Base-by-base conservation (phyloP, 2,113 vertebrate species). In the Diadophis punctatus region DNA sequence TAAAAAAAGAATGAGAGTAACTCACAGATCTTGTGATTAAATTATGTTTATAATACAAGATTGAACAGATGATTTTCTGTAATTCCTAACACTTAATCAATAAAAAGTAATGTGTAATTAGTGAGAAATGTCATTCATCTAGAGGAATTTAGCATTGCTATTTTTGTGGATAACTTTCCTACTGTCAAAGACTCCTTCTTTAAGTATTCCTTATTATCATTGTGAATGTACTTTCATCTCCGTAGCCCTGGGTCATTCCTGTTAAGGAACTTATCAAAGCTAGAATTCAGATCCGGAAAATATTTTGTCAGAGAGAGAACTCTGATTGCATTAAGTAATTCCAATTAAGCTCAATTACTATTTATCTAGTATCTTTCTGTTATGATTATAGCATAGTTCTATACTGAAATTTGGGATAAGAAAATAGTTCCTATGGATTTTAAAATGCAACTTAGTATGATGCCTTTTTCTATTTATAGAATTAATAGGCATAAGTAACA, bases 71-170 rank as follows among this genome's bases (percentile, higher is more conserved):
- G 1, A 95, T 39, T 95, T 96, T 93, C 80, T 94, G 51, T 95
- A 96, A 94, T 93, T 96, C 92, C 93, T 93, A 96, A 80, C 93
- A 94, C 55, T 95, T 96, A 96, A 91, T 95, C 95, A 95, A 93
- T 94, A 86, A 93, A 94, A 92, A 93, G 12, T 48, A 93, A 60
- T 88, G 91, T 95, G 51, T 93, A 91, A 96, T 97, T 96, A 95
- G 48, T 94, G 91, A 90, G 90, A 93, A 94, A 92, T 94, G 90
- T 93, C 94, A 95, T 49, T 96, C 87, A 63, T 74, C 14, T 30
- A 80, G 51, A 92, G 46, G 91, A 94, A 63, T 93, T 95, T 89
- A 92, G 87, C 88, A 90, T 53, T 95, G 95, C 86, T 94, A 9
- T 91, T 95, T 95, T 94, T 96, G 48, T 94, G 94, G 93, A 52